Evolutionary conservation across 2,113 vertebrate species (phyloP).

Genomic region (Podarcis raffonei): DNA sequence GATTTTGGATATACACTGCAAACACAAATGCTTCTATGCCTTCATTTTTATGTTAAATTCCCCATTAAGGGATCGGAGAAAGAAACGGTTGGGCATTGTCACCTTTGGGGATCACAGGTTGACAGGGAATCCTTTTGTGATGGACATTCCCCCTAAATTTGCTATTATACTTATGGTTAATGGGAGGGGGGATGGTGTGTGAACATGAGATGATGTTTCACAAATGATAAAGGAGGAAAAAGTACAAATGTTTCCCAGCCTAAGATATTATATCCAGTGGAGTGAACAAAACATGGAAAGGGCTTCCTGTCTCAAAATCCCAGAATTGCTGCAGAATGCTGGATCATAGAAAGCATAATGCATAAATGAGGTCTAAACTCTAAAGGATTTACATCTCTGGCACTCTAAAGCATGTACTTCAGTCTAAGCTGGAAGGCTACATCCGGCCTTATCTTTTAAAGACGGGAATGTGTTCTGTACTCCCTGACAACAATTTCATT

Average conservation of each 20-base stretch:
- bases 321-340: background rate
- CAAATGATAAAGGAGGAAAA: background rate
- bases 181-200: background rate
- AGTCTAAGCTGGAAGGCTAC: background rate
- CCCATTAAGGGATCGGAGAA: background rate
- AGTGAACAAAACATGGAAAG: background rate
- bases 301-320: background rate
- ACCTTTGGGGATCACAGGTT: background rate
- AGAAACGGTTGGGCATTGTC: background rate
- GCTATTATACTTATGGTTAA: background rate
- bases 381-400: background rate
- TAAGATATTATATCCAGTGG: background rate
- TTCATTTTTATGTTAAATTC: background rate
- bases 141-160: background rate
- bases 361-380: background rate
- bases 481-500: background rate
- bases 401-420: background rate
- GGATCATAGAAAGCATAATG: background rate
- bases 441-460: background rate
- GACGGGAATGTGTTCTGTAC: background rate
- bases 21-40: background rate
- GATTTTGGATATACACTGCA: background rate
- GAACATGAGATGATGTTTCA: background rate
- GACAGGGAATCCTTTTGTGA: background rate
- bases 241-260: background rate